Evolutionary conservation across 2,888 invertebrate genomes (phyloP).

Genomic region (Ichneumoninae sp.): DNA sequence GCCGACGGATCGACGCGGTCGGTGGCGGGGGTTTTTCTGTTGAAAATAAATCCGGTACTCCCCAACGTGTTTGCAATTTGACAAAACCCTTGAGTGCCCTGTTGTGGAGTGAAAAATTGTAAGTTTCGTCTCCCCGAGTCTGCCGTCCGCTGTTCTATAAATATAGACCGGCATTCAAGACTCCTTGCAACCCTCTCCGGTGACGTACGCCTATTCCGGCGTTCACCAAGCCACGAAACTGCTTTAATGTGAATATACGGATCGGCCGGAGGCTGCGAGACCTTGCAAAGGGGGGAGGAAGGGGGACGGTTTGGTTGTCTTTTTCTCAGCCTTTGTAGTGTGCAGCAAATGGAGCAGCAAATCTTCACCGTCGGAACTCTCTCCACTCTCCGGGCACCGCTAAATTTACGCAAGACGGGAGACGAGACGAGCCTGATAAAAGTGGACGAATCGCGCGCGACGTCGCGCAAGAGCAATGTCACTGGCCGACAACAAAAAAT

Average conservation of each 20-base stretch:
- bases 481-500: conserved; percentile 16
- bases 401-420: conserved; percentile 74
- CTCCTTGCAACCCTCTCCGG: conserved; percentile 68
- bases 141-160: conserved; percentile 72
- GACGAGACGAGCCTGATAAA: conserved; percentile 64
- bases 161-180: conserved; percentile 76
- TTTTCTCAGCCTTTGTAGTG: conserved; percentile 59
- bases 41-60: not conserved
- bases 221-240: conserved; percentile 38
- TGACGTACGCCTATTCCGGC: conserved; percentile 39
- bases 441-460: conserved; percentile 48
- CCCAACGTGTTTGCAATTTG: not conserved
- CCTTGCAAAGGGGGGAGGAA: conserved; percentile 9
- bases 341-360: conserved; percentile 74
- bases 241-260: conserved; percentile 38
- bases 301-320: conserved; percentile 25
- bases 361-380: conserved; percentile 57
- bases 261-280: conserved; percentile 38
- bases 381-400: conserved; percentile 62
- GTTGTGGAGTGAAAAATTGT: conserved; percentile 11
- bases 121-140: conserved; percentile 61
- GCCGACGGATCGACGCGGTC: not conserved
- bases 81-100: not conserved
- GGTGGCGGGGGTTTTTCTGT: no score
- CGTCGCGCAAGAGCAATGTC: conserved; percentile 56